Percentiles rank a stretch among this genome's conserved stretches.
These are phyloP conservation scores for Bombus soroeensis DNA, from an alignment of 1,140 invertebrate genomes.

Conservation along the genomic window DNA sequence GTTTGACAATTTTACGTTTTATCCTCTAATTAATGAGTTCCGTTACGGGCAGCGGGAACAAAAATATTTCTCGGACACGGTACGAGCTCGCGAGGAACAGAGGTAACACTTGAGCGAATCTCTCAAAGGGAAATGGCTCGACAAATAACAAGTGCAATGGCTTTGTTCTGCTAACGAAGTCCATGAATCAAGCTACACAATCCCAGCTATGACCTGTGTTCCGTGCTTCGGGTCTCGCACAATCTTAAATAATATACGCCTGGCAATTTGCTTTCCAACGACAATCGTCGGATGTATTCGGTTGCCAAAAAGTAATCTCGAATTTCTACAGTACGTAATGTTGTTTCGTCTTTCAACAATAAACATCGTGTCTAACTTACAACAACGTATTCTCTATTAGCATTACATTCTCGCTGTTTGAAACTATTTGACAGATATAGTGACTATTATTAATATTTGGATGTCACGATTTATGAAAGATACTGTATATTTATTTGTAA, in stretches of 20 bases:
- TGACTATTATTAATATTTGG: too few species aligned
- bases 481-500: too few species aligned
- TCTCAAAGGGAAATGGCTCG: constrained; percentile 35
- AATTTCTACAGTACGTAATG: neutral
- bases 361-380: too few species aligned
- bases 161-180: constrained; percentile 35
- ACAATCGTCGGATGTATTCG: neutral
- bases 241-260: neutral
- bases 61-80: constrained; percentile 33
- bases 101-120: constrained; percentile 24
- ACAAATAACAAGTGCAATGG: constrained; percentile 33
- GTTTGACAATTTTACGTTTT: constrained; percentile 9
- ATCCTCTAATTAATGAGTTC: constrained; percentile 16
- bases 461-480: too few species aligned
- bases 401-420: too few species aligned
- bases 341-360: neutral
- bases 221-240: neutral
- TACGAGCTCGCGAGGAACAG: constrained; percentile 17
- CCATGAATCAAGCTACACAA: constrained; percentile 27
- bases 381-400: too few species aligned
- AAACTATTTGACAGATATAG: too few species aligned
- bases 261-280: neutral
- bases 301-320: neutral
- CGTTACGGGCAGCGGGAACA: neutral
- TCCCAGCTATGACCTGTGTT: neutral